Evolutionary conservation across 2,797 vertebrate species (phyloP).

Genomic region (Bradypodion ventrale): DNA sequence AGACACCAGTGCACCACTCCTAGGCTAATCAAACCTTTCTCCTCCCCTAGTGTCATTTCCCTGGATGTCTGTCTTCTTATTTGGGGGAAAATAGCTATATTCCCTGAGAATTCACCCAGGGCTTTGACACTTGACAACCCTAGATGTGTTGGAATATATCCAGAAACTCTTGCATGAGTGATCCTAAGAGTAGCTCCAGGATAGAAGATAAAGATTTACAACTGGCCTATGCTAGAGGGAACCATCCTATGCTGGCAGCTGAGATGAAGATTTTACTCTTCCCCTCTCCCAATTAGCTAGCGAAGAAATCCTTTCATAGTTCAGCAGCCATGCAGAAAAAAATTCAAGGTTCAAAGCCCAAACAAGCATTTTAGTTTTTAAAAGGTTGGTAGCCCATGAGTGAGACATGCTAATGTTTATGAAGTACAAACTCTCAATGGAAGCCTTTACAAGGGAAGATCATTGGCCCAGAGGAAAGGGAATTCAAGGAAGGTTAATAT

Average conservation of each 20-base stretch:
- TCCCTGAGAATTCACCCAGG: too few species aligned
- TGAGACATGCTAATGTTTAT: conserved; percentile 52
- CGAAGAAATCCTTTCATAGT: conserved; percentile 44
- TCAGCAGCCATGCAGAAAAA: conserved; percentile 59
- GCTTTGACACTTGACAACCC: too few species aligned
- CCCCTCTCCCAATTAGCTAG: conserved; percentile 41
- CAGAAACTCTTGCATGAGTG: background rate
- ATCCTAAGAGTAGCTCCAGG: background rate
- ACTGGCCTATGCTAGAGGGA: background rate
- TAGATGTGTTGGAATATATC: background rate
- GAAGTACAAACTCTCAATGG: conserved; percentile 43
- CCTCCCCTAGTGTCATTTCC: too few species aligned
- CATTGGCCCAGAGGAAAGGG: conserved; percentile 23
- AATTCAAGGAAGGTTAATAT: conserved; percentile 53
- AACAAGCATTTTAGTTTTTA: conserved; percentile 26
- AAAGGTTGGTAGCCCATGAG: conserved; percentile 34
- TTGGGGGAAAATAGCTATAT: too few species aligned
- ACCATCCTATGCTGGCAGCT: conserved; percentile 33
- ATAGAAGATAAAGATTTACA: background rate
- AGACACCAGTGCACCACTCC: too few species aligned
- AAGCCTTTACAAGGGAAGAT: conserved; percentile 33
- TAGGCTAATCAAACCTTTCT: too few species aligned
- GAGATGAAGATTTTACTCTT: conserved; percentile 33
- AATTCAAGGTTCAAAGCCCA: conserved; percentile 44
- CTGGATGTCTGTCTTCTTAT: too few species aligned